Percentiles rank a stretch among this genome's conserved stretches.
Conservation (phyloP, 2,888 invertebrate genomes). For the Tetranychus truncatus region DNA sequence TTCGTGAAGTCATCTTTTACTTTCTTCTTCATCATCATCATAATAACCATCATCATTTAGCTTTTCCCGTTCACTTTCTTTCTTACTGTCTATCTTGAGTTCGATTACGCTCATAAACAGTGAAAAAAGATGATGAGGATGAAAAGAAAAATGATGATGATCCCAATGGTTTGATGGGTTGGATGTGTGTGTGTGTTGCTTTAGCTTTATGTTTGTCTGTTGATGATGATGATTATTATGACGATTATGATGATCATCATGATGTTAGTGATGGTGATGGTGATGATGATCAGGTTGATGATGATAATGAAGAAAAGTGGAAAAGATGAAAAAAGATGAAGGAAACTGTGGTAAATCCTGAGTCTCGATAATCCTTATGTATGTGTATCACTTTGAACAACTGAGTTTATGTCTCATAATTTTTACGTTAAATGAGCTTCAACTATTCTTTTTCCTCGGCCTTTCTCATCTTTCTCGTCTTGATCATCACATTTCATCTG, state of each 20-base stretch:
- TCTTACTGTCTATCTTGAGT: background rate
- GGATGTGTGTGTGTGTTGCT: background rate
- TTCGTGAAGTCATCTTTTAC: background rate
- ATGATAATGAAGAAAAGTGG: background rate
- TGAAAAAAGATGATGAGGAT: constrained; percentile 5
- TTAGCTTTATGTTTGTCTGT: background rate
- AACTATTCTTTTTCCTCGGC: background rate
- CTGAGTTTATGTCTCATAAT: background rate
- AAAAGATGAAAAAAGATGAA: constrained; percentile 3
- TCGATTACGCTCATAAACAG: background rate
- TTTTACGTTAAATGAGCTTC: background rate
- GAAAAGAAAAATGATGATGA: background rate
- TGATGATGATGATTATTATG: constrained; percentile 3
- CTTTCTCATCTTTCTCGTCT: background rate
- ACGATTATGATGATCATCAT: constrained; percentile 4
- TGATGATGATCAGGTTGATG: no score
- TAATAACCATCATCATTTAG: background rate
- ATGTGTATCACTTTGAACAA: background rate
- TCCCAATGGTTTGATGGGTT: background rate
- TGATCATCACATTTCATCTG: background rate
- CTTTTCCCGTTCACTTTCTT: constrained; percentile 3
- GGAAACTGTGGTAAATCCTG: constrained; percentile 1
- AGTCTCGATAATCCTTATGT: background rate
- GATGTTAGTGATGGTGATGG: background rate
- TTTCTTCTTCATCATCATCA: background rate